Percentiles rank a stretch among this genome's conserved stretches.
phyloP scores from a whole-genome alignment of 2,888 invertebrate species.

The Rhagium mordax region DNA sequence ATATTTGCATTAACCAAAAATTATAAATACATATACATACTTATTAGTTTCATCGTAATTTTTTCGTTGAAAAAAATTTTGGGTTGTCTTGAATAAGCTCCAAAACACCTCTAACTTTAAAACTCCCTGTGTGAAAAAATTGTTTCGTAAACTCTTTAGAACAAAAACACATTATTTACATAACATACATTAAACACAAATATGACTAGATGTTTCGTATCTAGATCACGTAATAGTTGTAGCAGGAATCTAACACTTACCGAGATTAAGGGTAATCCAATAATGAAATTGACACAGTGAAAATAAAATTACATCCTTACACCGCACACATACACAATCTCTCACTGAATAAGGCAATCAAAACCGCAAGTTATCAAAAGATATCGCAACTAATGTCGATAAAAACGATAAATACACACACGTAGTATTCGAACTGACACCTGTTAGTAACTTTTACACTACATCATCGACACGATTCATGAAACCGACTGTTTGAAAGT shows the following conservation, averaged over 20 bases:
- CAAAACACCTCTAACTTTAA: background rate
- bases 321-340: constrained; percentile 30
- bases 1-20: no score
- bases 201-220: background rate
- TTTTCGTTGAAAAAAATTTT: no score
- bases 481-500: constrained; percentile 53
- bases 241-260: constrained; percentile 5
- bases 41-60: no score
- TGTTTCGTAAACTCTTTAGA: background rate
- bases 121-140: background rate
- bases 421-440: constrained; percentile 45
- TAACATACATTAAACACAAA: background rate
- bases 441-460: constrained; percentile 51
- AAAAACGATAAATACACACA: constrained; percentile 37
- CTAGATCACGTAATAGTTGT: background rate
- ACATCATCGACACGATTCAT: constrained; percentile 53
- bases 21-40: no score
- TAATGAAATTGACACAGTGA: constrained; percentile 17
- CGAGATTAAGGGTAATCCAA: constrained; percentile 36
- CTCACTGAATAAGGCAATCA: constrained; percentile 30
- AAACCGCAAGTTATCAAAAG: constrained; percentile 21
- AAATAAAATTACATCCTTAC: constrained; percentile 29
- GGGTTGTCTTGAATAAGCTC: background rate
- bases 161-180: background rate
- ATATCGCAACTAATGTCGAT: constrained; percentile 37